Base-by-base conservation (phyloP, 2,888 invertebrate species). In the Luperina testacea region DNA sequence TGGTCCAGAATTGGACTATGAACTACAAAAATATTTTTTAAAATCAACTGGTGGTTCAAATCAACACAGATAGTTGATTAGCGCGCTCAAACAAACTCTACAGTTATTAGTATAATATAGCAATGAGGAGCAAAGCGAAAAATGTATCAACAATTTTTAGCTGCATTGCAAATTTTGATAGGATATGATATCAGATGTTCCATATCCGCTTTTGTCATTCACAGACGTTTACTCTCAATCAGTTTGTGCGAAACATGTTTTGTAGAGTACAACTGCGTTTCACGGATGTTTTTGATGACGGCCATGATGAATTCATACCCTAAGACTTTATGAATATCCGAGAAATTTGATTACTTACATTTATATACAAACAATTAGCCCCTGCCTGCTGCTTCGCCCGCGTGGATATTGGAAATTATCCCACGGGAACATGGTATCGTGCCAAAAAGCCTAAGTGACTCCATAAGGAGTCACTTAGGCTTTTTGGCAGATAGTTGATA, bases 141-240 rank as follows among this genome's bases (percentile, higher is more conserved):
- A 65, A 4, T 4, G 15, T 20, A 38, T 0, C 6, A 38, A 48
- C 0, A 7, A 38, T 13, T 17, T 45, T 32, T 59, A 67, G 17
- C 17, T 42, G 48, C 51, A 51, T 59, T 77, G 65, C 77, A 32
- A 65, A 15, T 53, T 63, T 63, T 63, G 13, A 7, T n/a, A 24
- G 7, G 1, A 15, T 75, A 20, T 32, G 32, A 32, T 32, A 32
- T 32, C 32, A 24, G 38, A 42, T 38, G n/a, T 17, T 27, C 7
- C 20, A 3, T 45, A 8, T 59, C 48, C 15, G 15, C 5, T 48
- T 61, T 48, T 61, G 6, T 59, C 11, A 63, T 20, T 17, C 8
- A 8, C 20, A 17, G 2, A 13, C 38, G 15, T 48, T 38, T 38
- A 20, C 45, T 51, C 63, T 24, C 4, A 20, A 75, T 42, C 27